Conservation (phyloP, 2,113 vertebrate genomes). For the Oncorhynchus tshawytscha region DNA sequence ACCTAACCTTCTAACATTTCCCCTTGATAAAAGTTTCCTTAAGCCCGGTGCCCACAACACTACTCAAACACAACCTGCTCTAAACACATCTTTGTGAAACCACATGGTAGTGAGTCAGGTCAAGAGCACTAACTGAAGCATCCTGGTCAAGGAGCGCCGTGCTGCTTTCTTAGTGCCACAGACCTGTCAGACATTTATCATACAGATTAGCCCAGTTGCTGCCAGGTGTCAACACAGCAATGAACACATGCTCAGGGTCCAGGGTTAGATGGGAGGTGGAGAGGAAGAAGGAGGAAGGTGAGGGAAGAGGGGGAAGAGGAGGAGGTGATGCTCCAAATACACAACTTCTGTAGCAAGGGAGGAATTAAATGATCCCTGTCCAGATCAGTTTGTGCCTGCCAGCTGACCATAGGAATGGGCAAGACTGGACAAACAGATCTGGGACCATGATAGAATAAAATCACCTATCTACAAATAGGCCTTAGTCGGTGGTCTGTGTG, state of each 20-base stretch:
- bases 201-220: conserved; percentile 67
- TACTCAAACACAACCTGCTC: too few species aligned
- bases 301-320: neutral
- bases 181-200: conserved; percentile 65
- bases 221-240: conserved; percentile 62
- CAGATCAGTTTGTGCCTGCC: too few species aligned
- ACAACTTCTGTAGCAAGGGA: conserved; percentile 7
- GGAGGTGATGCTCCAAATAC: conserved; percentile 23
- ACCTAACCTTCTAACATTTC: too few species aligned
- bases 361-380: neutral
- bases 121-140: neutral
- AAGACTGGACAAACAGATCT: too few species aligned
- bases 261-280: neutral
- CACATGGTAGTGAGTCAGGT: too few species aligned
- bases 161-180: conserved; percentile 22
- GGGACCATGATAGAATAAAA: neutral
- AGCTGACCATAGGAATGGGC: neutral
- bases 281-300: conserved; percentile 16
- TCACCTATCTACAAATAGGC: neutral
- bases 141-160: neutral
- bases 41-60: too few species aligned
- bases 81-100: too few species aligned
- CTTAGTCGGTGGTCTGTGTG: neutral
- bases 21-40: too few species aligned
- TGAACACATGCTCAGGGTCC: conserved; percentile 62